Conservation (phyloP, 2,113 vertebrate genomes). For the Syngnathus typhle region DNA sequence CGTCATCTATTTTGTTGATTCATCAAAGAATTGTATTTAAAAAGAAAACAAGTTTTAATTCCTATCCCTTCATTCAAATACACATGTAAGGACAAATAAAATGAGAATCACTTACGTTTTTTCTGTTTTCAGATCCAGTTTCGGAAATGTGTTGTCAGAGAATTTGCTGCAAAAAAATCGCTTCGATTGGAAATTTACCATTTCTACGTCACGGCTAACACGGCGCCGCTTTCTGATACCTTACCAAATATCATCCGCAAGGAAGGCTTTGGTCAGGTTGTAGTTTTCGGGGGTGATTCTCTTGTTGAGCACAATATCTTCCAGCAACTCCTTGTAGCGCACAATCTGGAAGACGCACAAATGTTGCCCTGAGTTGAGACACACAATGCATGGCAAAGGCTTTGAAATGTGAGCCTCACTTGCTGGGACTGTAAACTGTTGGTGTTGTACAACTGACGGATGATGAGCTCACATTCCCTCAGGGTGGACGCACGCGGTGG, state of each 20-base stretch:
- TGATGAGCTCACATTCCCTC: slow-evolving; percentile 78
- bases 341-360: slow-evolving; percentile 58
- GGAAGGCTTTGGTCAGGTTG: slow-evolving; percentile 61
- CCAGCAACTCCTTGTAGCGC: slow-evolving; percentile 71
- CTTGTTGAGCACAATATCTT: slow-evolving; percentile 66
- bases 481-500: slow-evolving; percentile 67
- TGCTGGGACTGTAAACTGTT: slow-evolving; percentile 80
- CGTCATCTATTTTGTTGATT: too few relatives aligned
- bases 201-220: not conserved
- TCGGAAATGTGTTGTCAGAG: slow-evolving; percentile 65
- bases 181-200: not conserved
- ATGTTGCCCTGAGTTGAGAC: not conserved
- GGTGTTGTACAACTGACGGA: slow-evolving; percentile 76
- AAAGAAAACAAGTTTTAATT: too few relatives aligned
- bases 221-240: not conserved
- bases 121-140: slow-evolving; percentile 58
- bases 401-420: slow-evolving; percentile 53
- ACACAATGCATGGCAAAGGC: not conserved
- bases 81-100: too few relatives aligned
- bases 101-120: slow-evolving; percentile 50
- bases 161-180: slow-evolving; percentile 41
- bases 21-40: too few relatives aligned
- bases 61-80: too few relatives aligned
- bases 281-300: slow-evolving; percentile 67
- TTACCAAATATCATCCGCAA: slow-evolving; percentile 62